A percentile compares a stretch with the other conserved stretches of the same genome.
phyloP scores from a whole-genome alignment of 1,140 invertebrate genomes.

The Notospermus geniculatus region DNA sequence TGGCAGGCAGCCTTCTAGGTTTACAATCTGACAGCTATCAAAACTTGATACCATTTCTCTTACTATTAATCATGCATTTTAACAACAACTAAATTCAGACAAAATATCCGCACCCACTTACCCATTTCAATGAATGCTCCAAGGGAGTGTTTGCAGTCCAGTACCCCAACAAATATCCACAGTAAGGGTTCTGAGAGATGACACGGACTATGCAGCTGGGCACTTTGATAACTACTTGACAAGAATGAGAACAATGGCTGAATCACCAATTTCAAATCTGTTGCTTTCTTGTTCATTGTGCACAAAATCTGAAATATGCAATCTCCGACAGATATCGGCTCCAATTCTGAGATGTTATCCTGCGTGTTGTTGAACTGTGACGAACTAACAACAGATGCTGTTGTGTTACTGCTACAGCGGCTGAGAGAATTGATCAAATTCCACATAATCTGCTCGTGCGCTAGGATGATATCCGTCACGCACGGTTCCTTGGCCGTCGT shows the following conservation, averaged over 20 bases:
- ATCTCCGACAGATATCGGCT: constrained; percentile 74
- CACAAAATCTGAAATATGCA: constrained; percentile 78
- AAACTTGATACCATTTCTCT: no score
- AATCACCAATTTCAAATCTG: constrained; percentile 70
- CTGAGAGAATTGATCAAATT: constrained; percentile 64
- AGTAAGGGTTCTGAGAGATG: constrained; percentile 72
- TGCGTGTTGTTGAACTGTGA: constrained; percentile 28
- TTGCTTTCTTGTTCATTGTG: constrained; percentile 69
- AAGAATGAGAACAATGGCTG: constrained; percentile 74
- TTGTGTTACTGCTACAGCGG: constrained; percentile 65
- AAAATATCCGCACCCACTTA: no score
- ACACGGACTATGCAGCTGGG: constrained; percentile 26
- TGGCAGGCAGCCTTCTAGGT: no score
- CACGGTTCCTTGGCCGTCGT: constrained; percentile 19
- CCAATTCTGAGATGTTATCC: constrained; percentile 52
- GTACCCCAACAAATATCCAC: constrained; percentile 71
- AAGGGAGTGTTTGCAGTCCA: constrained; percentile 68
- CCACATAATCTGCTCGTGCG: constrained; percentile 69
- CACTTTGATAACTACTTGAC: constrained; percentile 48
- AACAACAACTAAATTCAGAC: no score
- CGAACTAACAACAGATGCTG: constrained; percentile 47
- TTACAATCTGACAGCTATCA: no score
- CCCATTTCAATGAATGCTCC: constrained; percentile 66
- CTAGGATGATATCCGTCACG: constrained; percentile 48
- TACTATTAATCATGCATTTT: no score